These are phyloP conservation scores for Scolopax rusticola DNA, from an alignment of 2,797 vertebrate genomes.

Conservation along the genomic window DNA sequence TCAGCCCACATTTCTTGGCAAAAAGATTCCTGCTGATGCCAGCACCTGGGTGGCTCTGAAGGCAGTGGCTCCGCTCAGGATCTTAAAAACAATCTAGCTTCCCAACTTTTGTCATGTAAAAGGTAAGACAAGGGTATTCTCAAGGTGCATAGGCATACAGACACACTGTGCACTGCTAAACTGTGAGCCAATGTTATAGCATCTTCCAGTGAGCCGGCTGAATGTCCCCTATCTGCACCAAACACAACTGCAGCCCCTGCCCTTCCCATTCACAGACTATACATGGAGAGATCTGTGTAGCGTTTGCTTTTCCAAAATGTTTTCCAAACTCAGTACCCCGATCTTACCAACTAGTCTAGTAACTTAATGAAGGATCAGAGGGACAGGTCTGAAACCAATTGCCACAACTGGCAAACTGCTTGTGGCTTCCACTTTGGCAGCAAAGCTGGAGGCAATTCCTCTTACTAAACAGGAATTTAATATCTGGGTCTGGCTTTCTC, in stretches of 20 bases:
- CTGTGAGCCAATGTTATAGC: neutral
- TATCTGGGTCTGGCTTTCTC: neutral
- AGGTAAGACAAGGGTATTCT: neutral
- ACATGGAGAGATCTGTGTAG: rapidly evolving
- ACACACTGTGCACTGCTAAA: neutral
- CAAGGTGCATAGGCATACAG: neutral
- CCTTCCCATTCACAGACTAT: neutral
- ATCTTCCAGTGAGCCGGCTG: neutral
- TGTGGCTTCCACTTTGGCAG: neutral
- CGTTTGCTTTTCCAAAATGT: neutral
- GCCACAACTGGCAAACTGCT: neutral
- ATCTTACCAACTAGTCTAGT: neutral
- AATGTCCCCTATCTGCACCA: neutral
- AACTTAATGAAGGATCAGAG: neutral
- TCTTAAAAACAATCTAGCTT: neutral
- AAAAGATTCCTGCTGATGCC: neutral
- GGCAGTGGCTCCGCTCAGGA: neutral
- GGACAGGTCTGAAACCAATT: neutral
- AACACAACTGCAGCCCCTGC: neutral
- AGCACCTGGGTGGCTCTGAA: neutral
- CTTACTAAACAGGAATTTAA: neutral
- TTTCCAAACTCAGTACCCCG: neutral
- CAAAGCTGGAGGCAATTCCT: neutral
- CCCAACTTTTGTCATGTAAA: neutral
- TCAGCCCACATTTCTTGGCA: neutral